Evolutionary conservation across 2,888 invertebrate species (phyloP), one percentile per base, ranked within the genome.

Genomic region (Trachelus stipa): DNA sequence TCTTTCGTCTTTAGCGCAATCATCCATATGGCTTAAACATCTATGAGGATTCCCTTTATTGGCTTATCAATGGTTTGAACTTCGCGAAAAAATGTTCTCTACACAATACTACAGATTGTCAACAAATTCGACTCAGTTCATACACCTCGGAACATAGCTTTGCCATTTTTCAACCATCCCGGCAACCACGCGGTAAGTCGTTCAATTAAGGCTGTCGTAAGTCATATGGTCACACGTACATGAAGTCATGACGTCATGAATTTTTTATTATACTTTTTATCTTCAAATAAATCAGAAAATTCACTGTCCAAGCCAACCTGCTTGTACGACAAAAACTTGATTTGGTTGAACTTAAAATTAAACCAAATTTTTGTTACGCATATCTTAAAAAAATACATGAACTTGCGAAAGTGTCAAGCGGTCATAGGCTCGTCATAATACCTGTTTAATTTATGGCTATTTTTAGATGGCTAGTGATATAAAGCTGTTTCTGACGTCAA

Each of bases 1-100:
- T 56, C 23, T 56, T 56, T 56, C 9, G 6, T 56, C 23, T 6
- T 23, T 23, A 56, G 56, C 56, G 23, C 23, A 56, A 56, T 56
- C 9, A 56, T 1, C 23, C 56, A 9, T 56, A 23, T 23, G 56
- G 94, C 0, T 89, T 97, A 34, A 94, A 94, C 9, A 92, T 97
- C 73, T 96, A 95, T 89, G 97, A 97, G 88, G 95, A 96, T 89
- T 92, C 95, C 82, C 92, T 97, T 1, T 98, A 96, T 90, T 97
- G 96, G 93, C 90, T 95, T 0, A 93, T 92, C 6, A 92, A 92
- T 0, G 93, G 93, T 74, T 90, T 93, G 1, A 93, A 93, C 73
- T 92, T 93, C 34, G 91, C 96, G 40, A 92, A 92, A 31, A 94
- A 94, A 78, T 96, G 95, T 85, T 91, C 91, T n/a, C 90, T 95